phyloP scores from a whole-genome alignment of 2,888 invertebrate species.

The Amorpha juglandis region DNA sequence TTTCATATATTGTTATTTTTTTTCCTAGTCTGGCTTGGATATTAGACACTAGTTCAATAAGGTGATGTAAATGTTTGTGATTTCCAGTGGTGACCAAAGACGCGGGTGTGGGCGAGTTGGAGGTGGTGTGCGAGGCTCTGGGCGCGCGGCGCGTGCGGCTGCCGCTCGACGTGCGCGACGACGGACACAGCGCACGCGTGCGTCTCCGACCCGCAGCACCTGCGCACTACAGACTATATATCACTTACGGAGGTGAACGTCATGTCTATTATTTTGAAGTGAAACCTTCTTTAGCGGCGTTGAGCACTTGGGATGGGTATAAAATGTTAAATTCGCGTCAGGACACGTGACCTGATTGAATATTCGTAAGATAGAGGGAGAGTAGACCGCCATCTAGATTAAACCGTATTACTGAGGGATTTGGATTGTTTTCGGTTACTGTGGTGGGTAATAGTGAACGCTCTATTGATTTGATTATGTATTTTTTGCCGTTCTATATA shows the following conservation, averaged over 20 bases:
- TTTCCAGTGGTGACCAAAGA: slow-evolving; percentile 89
- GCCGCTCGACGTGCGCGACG: slow-evolving; percentile 91
- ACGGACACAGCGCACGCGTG: slow-evolving; percentile 91
- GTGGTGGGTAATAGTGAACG: too few relatives aligned
- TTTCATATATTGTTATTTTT: neutral
- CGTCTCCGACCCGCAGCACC: slow-evolving; percentile 94
- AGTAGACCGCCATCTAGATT: too few relatives aligned
- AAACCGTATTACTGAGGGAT: too few relatives aligned
- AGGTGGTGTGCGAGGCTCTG: slow-evolving; percentile 94
- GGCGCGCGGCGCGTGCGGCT: slow-evolving; percentile 88
- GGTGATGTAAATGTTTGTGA: neutral
- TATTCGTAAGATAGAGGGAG: too few relatives aligned
- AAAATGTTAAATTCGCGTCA: too few relatives aligned
- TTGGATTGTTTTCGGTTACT: too few relatives aligned
- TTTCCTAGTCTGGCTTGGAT: slow-evolving; percentile 34
- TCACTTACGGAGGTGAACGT: slow-evolving; percentile 87
- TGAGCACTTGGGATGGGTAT: too few relatives aligned
- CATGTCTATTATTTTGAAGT: neutral
- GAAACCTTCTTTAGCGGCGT: too few relatives aligned
- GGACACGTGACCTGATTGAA: too few relatives aligned
- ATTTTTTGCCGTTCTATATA: too few relatives aligned
- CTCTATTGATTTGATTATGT: too few relatives aligned
- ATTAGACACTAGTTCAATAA: neutral
- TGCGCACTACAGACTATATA: slow-evolving; percentile 89
- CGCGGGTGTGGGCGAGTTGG: slow-evolving; percentile 93